These are phyloP conservation scores for Papilio protenor DNA, from an alignment of 2,888 invertebrate genomes.

Conservation along the genomic window DNA sequence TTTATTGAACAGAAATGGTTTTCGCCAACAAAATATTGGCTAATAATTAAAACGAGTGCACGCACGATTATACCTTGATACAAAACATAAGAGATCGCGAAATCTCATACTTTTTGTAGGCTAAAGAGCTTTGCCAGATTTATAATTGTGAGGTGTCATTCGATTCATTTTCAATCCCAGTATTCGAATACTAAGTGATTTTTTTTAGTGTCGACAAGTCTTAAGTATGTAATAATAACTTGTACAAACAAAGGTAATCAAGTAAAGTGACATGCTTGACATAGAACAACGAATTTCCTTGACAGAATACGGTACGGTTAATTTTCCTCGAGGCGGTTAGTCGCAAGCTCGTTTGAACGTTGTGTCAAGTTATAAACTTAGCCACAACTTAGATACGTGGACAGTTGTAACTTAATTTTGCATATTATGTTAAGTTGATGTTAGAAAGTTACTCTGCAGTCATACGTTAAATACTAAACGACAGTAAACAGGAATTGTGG, in stretches of 20 bases:
- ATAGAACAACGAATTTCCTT: neutral
- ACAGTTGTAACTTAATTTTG: slow-evolving; percentile 17
- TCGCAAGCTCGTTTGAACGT: slow-evolving; percentile 19
- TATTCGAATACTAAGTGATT: neutral
- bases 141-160: no score
- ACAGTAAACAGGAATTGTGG: no score
- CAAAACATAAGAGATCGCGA: slow-evolving; percentile 15
- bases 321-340: slow-evolving; percentile 13
- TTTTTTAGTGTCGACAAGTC: neutral
- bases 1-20: no score
- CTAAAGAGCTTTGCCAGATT: no score
- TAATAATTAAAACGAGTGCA: slow-evolving; percentile 42
- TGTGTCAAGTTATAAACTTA: slow-evolving; percentile 22
- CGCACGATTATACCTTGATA: slow-evolving; percentile 35
- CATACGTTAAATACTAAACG: neutral
- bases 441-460: neutral
- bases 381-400: slow-evolving; percentile 5
- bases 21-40: slow-evolving; percentile 34
- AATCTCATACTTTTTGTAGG: neutral
- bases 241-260: neutral
- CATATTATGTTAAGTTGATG: neutral
- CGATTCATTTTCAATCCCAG: no score
- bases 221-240: neutral
- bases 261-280: slow-evolving; percentile 9
- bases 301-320: neutral